Evolutionary conservation across 2,113 vertebrate species (phyloP), one percentile per base, ranked within the genome.

Genomic region (Corythoichthys intestinalis): DNA sequence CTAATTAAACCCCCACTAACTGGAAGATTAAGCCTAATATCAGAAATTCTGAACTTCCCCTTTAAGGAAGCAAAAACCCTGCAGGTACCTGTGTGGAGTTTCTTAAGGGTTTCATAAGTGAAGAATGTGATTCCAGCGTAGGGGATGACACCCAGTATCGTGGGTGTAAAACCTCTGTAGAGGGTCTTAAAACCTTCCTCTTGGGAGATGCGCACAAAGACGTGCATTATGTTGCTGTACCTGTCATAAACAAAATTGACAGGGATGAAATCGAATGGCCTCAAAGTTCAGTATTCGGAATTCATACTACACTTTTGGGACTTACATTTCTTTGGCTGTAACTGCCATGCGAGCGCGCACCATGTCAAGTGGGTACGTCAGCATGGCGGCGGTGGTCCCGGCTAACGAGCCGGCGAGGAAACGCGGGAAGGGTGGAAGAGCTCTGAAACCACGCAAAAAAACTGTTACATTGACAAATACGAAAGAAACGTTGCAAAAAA

Each of bases 271-370:
- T 50, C 14, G 4, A 50, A 15, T 50, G 14, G 48, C 48, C 14
- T 15, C 14, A 50, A 50, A 50, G 14, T 50, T 14, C 41, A 5
- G 6, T 44, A 44, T 44, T 44, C 9, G 41, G 41, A 44, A 44
- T 44, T 44, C 41, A 44, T 44, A 28, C 20, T 44, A 44, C 20
- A 28, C 20, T 44, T 6, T 6, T 35, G 8, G 2, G 1, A 41
- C 95, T 94, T 87, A 99, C 97, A 97, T 98, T 85, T 99, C 96
- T 91, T 93, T 97, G 6, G 95, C 95, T 0, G 97, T 99, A 78
- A 99, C 95, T 0, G 97, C 97, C 97, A 99, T 99, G 70, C 97
- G 91, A 2, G 97, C 97, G n/a, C 97, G 93, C 48, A 98, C 96
- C 92, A 95, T 92, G 87, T 99, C 97, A 87, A 99, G 79, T 0